A percentile compares a stretch with the other conserved stretches of the same genome.
phyloP scores from a whole-genome alignment of 2,888 invertebrate species.

The Philopedon plagiatum region DNA sequence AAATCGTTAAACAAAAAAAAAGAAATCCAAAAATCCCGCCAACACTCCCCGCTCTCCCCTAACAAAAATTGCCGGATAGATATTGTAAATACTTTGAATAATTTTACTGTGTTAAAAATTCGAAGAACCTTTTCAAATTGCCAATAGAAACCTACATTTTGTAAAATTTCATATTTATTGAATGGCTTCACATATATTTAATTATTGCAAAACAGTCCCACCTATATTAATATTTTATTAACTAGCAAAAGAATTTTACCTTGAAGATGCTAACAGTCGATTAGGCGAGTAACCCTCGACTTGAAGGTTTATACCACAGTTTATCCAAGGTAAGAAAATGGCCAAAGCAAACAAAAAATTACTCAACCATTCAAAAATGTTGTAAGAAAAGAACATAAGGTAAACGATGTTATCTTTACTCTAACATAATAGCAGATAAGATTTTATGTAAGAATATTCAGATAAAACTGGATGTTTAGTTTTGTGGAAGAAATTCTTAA shows the following conservation, averaged over 20 bases:
- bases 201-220: not conserved
- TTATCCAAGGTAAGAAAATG: slow-evolving; percentile 22
- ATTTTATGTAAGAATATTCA: not conserved
- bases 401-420: not conserved
- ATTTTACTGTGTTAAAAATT: no score
- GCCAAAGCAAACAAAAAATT: slow-evolving; percentile 10
- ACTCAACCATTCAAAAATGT: not conserved
- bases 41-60: not conserved
- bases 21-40: no score
- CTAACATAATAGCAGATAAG: not conserved
- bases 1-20: no score
- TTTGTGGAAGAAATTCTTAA: no score
- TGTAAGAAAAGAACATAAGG: not conserved
- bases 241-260: not conserved
- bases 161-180: not conserved
- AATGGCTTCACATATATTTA: not conserved
- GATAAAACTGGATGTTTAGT: not conserved
- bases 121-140: no score
- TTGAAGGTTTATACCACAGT: slow-evolving; percentile 20
- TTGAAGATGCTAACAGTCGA: slow-evolving; percentile 28
- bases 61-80: no score
- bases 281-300: slow-evolving; percentile 32
- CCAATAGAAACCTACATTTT: not conserved
- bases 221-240: slow-evolving; percentile 1
- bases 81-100: no score